Percentiles rank a stretch among this genome's conserved stretches.
Evolutionary conservation across 2,113 vertebrate genomes (phyloP).

Genomic region (Perccottus glenii): DNA sequence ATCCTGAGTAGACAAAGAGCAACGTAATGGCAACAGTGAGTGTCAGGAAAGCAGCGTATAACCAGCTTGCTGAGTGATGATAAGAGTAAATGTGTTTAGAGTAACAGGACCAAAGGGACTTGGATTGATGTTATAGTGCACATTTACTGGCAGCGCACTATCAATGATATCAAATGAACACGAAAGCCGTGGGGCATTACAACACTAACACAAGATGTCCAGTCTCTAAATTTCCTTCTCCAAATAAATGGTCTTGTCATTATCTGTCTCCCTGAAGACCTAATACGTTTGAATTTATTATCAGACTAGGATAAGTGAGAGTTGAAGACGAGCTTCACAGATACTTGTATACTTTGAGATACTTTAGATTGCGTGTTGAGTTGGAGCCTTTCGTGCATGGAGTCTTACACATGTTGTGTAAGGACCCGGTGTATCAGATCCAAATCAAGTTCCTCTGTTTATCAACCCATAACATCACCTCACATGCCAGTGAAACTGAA

Average conservation of each 20-base stretch:
- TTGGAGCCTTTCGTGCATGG: slow-evolving; percentile 1
- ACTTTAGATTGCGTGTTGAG: slow-evolving; percentile 30
- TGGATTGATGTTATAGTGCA: slow-evolving; percentile 40
- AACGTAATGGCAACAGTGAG: slow-evolving; percentile 30
- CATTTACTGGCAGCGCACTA: slow-evolving; percentile 55
- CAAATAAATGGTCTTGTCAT: slow-evolving; percentile 33
- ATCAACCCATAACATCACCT: slow-evolving; percentile 35
- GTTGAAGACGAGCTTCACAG: slow-evolving; percentile 40
- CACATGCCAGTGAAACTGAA: slow-evolving; percentile 39
- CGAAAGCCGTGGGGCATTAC: slow-evolving; percentile 47
- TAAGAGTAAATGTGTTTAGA: slow-evolving; percentile 68
- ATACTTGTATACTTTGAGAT: slow-evolving; percentile 31
- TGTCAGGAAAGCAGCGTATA: slow-evolving; percentile 32
- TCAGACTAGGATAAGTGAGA: slow-evolving; percentile 47
- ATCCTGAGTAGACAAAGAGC: slow-evolving; percentile 34
- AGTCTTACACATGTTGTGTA: slow-evolving; percentile 31
- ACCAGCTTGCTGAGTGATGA: slow-evolving; percentile 44
- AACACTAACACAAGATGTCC: slow-evolving; percentile 20
- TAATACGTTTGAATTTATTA: slow-evolving; percentile 59
- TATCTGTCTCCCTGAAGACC: slow-evolving; percentile 56
- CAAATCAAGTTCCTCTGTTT: slow-evolving; percentile 46
- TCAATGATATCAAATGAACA: slow-evolving; percentile 61
- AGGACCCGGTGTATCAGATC: slow-evolving; percentile 50
- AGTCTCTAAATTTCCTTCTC: slow-evolving; percentile 25
- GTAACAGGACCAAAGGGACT: slow-evolving; percentile 52